Evolutionary conservation across 2,797 vertebrate genomes (phyloP).

Genomic region (Mycteria americana): DNA sequence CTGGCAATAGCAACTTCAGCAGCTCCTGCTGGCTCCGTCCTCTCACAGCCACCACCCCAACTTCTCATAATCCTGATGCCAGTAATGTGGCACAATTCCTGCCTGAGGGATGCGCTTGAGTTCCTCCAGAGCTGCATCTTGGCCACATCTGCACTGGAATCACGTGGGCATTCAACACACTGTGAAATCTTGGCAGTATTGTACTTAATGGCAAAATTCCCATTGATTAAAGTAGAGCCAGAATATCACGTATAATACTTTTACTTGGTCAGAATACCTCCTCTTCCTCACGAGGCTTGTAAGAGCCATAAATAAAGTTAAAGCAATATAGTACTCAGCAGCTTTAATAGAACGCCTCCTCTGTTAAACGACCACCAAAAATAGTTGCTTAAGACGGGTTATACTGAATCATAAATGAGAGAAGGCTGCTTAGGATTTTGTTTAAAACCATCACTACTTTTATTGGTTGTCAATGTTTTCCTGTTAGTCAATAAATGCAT

Average conservation of each 20-base stretch:
- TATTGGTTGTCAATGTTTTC: conserved; percentile 42
- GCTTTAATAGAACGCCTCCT: conserved; percentile 45
- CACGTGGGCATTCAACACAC: neutral
- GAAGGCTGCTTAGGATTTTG: neutral
- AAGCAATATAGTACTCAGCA: conserved; percentile 19
- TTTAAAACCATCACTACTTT: conserved; percentile 1
- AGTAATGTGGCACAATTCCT: neutral
- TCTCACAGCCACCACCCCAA: neutral
- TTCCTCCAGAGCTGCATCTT: neutral
- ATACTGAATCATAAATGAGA: conserved; percentile 21
- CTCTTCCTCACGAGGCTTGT: conserved; percentile 36
- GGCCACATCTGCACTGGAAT: neutral
- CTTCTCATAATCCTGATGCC: neutral
- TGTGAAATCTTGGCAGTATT: neutral
- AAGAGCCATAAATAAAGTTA: conserved; percentile 48
- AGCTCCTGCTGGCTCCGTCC: neutral
- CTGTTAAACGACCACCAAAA: conserved; percentile 45
- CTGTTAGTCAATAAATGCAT: conserved; percentile 34
- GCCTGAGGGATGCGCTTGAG: neutral
- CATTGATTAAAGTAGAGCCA: conserved; percentile 11
- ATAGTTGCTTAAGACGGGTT: neutral
- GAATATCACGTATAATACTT: neutral
- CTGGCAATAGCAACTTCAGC: neutral
- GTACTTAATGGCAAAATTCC: neutral
- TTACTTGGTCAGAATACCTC: conserved; percentile 15